Evolutionary conservation across 1,140 invertebrate genomes (phyloP).

Genomic region (Listronotus bonariensis): DNA sequence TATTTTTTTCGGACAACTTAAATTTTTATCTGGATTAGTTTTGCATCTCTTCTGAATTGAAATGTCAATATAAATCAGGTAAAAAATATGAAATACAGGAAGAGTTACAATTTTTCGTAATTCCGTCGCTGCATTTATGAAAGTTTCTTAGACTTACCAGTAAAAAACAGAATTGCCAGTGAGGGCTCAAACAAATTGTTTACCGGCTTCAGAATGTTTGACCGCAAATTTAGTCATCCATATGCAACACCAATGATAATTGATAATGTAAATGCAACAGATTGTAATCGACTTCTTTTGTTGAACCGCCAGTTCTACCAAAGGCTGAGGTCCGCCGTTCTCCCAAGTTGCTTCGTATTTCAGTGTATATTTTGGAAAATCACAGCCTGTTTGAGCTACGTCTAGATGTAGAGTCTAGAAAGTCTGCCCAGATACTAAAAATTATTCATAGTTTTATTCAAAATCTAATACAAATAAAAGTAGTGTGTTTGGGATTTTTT

Average conservation of each 20-base stretch:
- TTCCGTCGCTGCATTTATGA: no score
- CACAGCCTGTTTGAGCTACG: conserved; percentile 58
- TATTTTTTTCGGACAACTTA: no score
- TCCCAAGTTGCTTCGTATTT: conserved; percentile 73
- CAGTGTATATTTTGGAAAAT: conserved; percentile 59
- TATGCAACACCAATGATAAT: conserved; percentile 73
- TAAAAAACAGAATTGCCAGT: conserved; percentile 57
- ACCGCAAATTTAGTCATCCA: conserved; percentile 79
- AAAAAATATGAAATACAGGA: no score
- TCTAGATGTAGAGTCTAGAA: conserved; percentile 79
- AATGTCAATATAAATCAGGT: no score
- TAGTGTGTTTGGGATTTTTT: no score
- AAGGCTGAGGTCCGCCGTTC: conserved; percentile 61
- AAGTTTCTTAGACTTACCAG: conserved; percentile 14
- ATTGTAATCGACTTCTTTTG: conserved; percentile 75
- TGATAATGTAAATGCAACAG: conserved; percentile 80
- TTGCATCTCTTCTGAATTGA: no score
- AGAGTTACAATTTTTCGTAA: no score
- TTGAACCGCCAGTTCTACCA: conserved; percentile 77
- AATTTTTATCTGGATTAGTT: no score
- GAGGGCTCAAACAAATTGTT: conserved; percentile 76
- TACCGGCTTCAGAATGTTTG: conserved; percentile 73
- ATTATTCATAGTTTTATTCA: no score
- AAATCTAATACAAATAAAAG: no score
- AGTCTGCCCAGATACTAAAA: conserved; percentile 62